A percentile compares a stretch with the other conserved stretches of the same genome.
Evolutionary conservation across 2,888 invertebrate genomes (phyloP).

Genomic region (Pecten maximus): DNA sequence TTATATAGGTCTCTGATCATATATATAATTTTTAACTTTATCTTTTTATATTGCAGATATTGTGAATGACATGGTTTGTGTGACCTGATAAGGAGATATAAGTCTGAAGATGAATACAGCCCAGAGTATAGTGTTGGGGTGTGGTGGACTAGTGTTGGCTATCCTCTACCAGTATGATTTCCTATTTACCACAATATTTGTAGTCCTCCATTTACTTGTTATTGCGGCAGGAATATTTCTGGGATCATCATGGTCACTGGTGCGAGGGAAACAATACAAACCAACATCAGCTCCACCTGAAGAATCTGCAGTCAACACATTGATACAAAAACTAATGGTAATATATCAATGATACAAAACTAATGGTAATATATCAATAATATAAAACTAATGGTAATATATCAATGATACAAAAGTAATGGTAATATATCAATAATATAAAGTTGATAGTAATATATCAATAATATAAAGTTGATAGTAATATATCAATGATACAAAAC

Average conservation of each 20-base stretch:
- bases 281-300: slow-evolving; percentile 61
- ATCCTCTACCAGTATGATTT: slow-evolving; percentile 64
- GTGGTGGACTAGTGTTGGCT: slow-evolving; percentile 56
- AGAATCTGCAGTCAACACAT: slow-evolving; percentile 59
- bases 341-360: too few relatives aligned
- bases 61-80: not conserved
- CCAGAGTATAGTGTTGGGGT: slow-evolving; percentile 50
- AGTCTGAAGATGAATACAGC: slow-evolving; percentile 24
- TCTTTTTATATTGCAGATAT: not conserved
- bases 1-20: too few relatives aligned
- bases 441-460: too few relatives aligned
- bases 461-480: too few relatives aligned
- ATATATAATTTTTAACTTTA: too few relatives aligned
- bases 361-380: too few relatives aligned
- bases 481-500: too few relatives aligned
- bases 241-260: slow-evolving; percentile 71
- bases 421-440: too few relatives aligned
- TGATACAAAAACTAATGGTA: slow-evolving; percentile 74
- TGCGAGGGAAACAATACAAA: slow-evolving; percentile 71
- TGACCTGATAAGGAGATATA: not conserved
- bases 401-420: too few relatives aligned
- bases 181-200: slow-evolving; percentile 60
- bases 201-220: slow-evolving; percentile 56
- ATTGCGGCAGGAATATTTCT: slow-evolving; percentile 66
- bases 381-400: too few relatives aligned